A percentile compares a stretch with the other conserved stretches of the same genome.
Evolutionary conservation across 2,797 vertebrate species (phyloP).

Genomic region (Crypturellus tataupa): DNA sequence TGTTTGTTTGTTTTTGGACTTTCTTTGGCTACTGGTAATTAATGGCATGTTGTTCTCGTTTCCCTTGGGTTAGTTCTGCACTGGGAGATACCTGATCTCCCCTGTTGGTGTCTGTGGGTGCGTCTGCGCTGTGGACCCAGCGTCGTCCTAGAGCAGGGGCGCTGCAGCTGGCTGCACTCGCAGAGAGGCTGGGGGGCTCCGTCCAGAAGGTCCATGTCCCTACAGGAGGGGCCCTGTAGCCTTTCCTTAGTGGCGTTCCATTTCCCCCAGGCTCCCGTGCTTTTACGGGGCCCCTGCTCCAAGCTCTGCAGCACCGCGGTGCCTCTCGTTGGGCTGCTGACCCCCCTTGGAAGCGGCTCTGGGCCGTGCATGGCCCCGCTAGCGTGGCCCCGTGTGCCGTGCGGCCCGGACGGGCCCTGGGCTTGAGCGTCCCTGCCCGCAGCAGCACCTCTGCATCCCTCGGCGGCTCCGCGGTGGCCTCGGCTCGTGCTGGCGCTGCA

Average conservation of each 20-base stretch:
- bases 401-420: too few relatives aligned
- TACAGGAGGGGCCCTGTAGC: not conserved
- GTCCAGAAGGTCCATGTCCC: not conserved
- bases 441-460: too few relatives aligned
- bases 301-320: accelerated
- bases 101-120: accelerated
- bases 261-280: not conserved
- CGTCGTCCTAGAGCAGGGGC: not conserved
- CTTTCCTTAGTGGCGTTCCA: not conserved
- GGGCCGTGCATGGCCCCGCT: too few relatives aligned
- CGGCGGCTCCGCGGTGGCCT: too few relatives aligned
- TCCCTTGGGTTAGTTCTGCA: slow-evolving; percentile 5
- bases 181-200: accelerated
- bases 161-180: not conserved
- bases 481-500: too few relatives aligned
- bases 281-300: not conserved
- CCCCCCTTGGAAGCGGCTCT: not conserved
- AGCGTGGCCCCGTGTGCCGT: too few relatives aligned
- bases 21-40: not conserved
- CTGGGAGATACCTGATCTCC: accelerated
- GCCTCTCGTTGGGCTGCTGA: not conserved
- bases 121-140: accelerated
- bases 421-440: too few relatives aligned
- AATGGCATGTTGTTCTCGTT: not conserved
- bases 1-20: not conserved